phyloP scores from a whole-genome alignment of 2,797 vertebrate species.

The Acestrorhynchus altus region DNA sequence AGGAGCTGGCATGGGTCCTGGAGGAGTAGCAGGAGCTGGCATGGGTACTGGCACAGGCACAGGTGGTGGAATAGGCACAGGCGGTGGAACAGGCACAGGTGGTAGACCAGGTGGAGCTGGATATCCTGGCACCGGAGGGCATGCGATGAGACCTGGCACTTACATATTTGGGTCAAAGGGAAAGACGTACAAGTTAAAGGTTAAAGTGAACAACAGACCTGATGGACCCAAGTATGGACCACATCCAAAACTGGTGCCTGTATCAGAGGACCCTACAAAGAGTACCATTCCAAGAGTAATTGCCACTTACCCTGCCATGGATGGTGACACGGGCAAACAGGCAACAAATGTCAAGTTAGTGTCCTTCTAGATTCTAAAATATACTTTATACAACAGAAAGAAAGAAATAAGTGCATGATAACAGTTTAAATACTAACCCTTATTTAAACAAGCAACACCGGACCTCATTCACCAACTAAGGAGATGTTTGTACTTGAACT shows the following conservation, averaged over 20 bases:
- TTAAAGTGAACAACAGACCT: constrained; percentile 78
- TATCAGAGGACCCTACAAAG: constrained; percentile 69
- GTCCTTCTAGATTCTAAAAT: background rate
- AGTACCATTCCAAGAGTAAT: constrained; percentile 66
- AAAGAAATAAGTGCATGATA: too few relatives aligned
- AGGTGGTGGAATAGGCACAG: background rate
- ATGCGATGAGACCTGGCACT: background rate
- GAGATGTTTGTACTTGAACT: too few relatives aligned
- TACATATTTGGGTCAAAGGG: background rate
- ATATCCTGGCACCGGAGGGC: constrained; percentile 9
- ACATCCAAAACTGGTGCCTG: constrained; percentile 62
- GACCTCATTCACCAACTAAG: too few relatives aligned
- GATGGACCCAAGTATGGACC: constrained; percentile 79
- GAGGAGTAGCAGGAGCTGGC: background rate
- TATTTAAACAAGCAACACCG: too few relatives aligned
- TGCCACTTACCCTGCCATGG: constrained; percentile 76
- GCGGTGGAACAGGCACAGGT: background rate
- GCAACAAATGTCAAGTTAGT: constrained; percentile 78
- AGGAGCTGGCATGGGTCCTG: constrained; percentile 46
- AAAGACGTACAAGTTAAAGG: constrained; percentile 73
- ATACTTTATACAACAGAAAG: background rate
- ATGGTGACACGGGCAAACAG: constrained; percentile 76
- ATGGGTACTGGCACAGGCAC: constrained; percentile 46
- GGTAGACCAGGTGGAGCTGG: background rate
- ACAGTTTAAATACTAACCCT: background rate